Percentiles rank a stretch among this genome's conserved stretches.
Conservation (phyloP, 2,888 invertebrate species). For the Venusia cambrica region DNA sequence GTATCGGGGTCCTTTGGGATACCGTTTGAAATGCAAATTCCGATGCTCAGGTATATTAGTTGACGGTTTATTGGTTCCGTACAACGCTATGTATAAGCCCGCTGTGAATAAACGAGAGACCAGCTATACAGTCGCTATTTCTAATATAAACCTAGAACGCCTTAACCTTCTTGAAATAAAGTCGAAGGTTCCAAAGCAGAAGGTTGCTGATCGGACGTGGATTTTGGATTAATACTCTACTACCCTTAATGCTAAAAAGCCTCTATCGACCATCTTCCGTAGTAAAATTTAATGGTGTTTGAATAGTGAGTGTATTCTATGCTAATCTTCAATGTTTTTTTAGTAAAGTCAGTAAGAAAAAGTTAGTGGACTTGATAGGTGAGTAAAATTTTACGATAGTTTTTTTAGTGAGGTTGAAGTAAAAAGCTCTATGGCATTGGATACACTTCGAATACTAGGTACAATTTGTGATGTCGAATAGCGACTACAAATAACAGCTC, state of each 20-base stretch:
- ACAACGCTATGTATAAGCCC: slow-evolving; percentile 31
- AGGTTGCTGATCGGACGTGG: slow-evolving; percentile 13
- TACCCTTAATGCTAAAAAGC: slow-evolving; percentile 20
- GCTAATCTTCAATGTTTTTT: slow-evolving; percentile 12
- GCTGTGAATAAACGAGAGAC: slow-evolving; percentile 27
- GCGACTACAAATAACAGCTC: too few relatives aligned
- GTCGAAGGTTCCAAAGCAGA: slow-evolving; percentile 10
- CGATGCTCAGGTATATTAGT: slow-evolving; percentile 62
- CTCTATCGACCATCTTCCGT: slow-evolving; percentile 15
- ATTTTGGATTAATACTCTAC: slow-evolving; percentile 23
- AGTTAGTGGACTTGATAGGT: slow-evolving; percentile 3
- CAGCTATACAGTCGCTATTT: slow-evolving; percentile 9
- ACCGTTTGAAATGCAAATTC: slow-evolving; percentile 71
- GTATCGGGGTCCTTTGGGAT: slow-evolving; percentile 41
- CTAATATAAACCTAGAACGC: background rate
- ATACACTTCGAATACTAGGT: too few relatives aligned
- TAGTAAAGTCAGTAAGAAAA: slow-evolving; percentile 7
- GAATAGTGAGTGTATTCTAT: slow-evolving; percentile 5
- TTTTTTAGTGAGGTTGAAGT: too few relatives aligned
- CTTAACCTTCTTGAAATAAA: slow-evolving; percentile 11
- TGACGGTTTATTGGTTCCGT: slow-evolving; percentile 64
- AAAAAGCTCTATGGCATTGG: too few relatives aligned
- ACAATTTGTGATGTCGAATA: too few relatives aligned
- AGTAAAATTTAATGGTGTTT: slow-evolving; percentile 21
- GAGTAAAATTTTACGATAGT: slow-evolving; percentile 12